phyloP scores from a whole-genome alignment of 2,797 vertebrate genomes.

The Gallinago stenura region DNA sequence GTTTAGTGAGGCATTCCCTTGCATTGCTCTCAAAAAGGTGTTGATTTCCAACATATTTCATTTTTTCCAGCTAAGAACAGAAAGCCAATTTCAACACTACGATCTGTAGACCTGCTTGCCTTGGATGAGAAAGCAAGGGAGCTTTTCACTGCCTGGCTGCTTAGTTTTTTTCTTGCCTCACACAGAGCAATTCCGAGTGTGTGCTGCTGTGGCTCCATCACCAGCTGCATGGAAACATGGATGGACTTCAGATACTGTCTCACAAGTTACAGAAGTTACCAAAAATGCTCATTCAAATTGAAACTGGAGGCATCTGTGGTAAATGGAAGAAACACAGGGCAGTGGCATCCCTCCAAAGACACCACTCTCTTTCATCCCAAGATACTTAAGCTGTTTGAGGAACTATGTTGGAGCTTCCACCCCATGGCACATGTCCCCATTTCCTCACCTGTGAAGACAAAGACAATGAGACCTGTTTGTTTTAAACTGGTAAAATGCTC shows the following conservation, averaged over 20 bases:
- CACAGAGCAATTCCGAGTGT: not conserved
- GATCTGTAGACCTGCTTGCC: not conserved
- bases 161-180: not conserved
- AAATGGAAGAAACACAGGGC: not conserved
- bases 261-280: not conserved
- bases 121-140: not conserved
- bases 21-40: not conserved
- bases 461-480: not conserved
- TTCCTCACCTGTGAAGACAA: accelerated
- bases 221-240: not conserved
- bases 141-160: not conserved
- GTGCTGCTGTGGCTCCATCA: not conserved
- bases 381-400: not conserved
- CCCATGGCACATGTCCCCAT: accelerated
- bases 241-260: not conserved
- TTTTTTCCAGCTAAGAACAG: not conserved
- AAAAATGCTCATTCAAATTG: not conserved
- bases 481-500: not conserved
- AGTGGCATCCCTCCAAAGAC: not conserved
- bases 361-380: not conserved
- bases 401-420: not conserved
- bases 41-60: not conserved
- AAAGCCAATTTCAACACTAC: not conserved
- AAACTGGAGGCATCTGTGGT: not conserved
- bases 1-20: not conserved